A percentile compares a stretch with the other conserved stretches of the same genome.
These are phyloP conservation scores for Clarias platycephalus DNA, from an alignment of 2,797 vertebrate genomes.

Conservation along the genomic window DNA sequence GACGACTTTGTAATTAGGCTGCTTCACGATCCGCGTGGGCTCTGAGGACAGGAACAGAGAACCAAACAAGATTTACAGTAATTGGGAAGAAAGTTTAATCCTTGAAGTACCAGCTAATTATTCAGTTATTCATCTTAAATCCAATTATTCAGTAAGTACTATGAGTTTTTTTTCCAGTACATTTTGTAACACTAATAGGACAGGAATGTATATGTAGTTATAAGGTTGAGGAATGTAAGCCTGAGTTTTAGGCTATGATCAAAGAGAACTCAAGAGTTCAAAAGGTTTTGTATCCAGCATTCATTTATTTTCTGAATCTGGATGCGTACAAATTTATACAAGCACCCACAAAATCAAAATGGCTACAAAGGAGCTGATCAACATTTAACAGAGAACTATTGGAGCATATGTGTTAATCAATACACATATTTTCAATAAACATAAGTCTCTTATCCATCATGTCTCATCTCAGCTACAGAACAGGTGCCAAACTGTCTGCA, in stretches of 20 bases:
- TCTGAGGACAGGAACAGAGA: slow-evolving; percentile 72
- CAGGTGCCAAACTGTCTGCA: background rate
- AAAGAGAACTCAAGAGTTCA: background rate
- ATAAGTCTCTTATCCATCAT: background rate
- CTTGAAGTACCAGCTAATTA: background rate
- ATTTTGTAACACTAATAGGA: background rate
- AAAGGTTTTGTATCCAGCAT: background rate
- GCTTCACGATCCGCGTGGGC: slow-evolving; percentile 90
- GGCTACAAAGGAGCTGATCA: background rate
- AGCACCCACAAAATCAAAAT: background rate
- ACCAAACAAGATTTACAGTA: background rate
- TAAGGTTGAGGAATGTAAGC: background rate
- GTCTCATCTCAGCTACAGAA: background rate
- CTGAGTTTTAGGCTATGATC: background rate
- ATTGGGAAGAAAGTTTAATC: slow-evolving; percentile 6
- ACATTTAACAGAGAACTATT: background rate
- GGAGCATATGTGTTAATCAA: background rate
- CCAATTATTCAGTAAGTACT: background rate
- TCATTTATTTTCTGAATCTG: background rate
- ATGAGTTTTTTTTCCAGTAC: background rate
- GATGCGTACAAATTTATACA: background rate
- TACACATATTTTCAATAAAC: background rate
- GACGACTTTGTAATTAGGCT: slow-evolving; percentile 85
- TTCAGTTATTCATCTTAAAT: slow-evolving; percentile 2
- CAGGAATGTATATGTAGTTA: background rate